Evolutionary conservation across 1,140 invertebrate species (phyloP).

Genomic region (Caenorhabditis remanei): DNA sequence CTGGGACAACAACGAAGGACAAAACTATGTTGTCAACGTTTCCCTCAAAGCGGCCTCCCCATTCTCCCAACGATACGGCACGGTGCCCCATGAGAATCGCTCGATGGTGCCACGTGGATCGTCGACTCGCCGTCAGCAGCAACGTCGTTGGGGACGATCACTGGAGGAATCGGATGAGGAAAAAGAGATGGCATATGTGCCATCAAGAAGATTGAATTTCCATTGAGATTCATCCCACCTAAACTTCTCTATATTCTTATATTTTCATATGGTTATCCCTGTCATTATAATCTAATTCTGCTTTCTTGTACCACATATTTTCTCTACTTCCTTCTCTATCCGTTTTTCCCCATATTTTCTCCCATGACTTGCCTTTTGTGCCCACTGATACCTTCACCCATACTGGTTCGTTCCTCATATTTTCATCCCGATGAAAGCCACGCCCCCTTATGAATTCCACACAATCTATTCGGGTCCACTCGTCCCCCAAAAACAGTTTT

Average conservation of each 20-base stretch:
- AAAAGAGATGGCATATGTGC: not conserved
- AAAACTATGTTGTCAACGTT: constrained; percentile 38
- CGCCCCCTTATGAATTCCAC: too few species aligned
- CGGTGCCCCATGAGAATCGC: not conserved
- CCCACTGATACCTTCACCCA: not conserved
- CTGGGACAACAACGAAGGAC: constrained; percentile 37
- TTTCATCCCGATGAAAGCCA: not conserved
- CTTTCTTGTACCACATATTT: constrained; percentile 21
- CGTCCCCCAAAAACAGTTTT: too few species aligned
- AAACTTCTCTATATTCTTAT: constrained; percentile 18
- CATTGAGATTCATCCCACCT: not conserved
- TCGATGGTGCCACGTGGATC: not conserved
- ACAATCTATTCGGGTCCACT: too few species aligned
- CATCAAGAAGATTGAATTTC: not conserved
- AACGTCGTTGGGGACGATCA: constrained; percentile 39
- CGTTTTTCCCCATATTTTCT: not conserved
- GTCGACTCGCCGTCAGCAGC: constrained; percentile 13
- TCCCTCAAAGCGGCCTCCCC: not conserved
- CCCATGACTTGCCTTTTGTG: constrained; percentile 24
- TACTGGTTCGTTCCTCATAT: not conserved
- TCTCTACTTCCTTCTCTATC: constrained; percentile 3
- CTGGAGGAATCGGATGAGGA: constrained; percentile 32
- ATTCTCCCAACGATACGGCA: not conserved
- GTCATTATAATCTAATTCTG: constrained; percentile 36
- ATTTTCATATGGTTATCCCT: not conserved